Base-by-base conservation (phyloP, 2,113 vertebrate species). In the Himantopus leucocephalus region DNA sequence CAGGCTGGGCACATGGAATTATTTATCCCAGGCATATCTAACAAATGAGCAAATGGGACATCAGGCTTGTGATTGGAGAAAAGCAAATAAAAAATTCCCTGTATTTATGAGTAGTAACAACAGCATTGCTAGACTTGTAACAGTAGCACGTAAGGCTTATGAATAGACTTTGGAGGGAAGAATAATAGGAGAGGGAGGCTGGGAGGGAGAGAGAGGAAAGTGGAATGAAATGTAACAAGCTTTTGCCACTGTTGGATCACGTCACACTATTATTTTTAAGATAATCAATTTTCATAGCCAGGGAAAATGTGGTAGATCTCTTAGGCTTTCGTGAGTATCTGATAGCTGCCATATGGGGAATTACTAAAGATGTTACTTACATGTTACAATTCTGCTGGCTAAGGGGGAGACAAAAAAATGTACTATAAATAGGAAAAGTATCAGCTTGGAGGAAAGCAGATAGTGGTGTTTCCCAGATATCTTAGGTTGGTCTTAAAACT, bases 251-350 rank as follows among this genome's bases (percentile, higher is more conserved):
- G 9, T 43, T 37, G 21, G 21, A 27, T 90, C 14, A 3, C 50
- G 22, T 85, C 77, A 58, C 76, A n/a, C 29, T 84, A 27, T 71
- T 87, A 64, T 92, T 96, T 96, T 92, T 85, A 89, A 78, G 64
- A 78, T 89, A 68, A 92, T 85, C 34, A 37, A 15, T 95, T 90
- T 89, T 92, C 70, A 59, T 52, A 87, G 76, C 68, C 68, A 68
- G 64, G 43, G 58, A 72, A 87, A 87, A 87, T 35, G 30, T 87
- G 29, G 47, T 76, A 56, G 43, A 60, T 78, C 60, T 87, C 73
- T 60, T 39, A 37, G 58, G 52, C 52, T 91, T 94, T 63, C 59
- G 11, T 59, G 59, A 74, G 59, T 63, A 37, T 87, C 91, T 96
- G 80, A 84, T 52, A 75, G 76, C 77, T 91, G 73, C 77, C 79